Conservation (phyloP, 2,113 vertebrate species). For the Empidonax traillii region DNA sequence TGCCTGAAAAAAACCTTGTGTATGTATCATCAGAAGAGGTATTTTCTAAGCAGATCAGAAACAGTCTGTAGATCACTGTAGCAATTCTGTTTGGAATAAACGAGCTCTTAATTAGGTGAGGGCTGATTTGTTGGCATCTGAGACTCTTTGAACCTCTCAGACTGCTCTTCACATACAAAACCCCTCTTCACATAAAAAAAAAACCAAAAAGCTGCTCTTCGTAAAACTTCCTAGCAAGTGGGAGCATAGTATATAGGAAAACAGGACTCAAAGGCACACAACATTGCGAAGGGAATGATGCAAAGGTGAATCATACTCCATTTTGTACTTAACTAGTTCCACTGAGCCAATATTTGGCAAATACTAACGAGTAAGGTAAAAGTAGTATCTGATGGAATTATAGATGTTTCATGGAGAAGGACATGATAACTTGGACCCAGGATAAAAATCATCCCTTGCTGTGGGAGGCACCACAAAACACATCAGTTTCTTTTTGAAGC, state of each 20-base stretch:
- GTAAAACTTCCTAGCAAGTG: neutral
- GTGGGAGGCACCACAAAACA: neutral
- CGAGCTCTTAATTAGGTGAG: constrained; percentile 55
- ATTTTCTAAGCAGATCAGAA: constrained; percentile 53
- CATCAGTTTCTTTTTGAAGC: neutral
- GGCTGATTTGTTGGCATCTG: neutral
- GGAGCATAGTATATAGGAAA: neutral
- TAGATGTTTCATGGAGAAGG: neutral
- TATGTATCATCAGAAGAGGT: constrained; percentile 42
- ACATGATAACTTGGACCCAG: neutral
- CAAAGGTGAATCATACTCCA: neutral
- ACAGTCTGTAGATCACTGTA: constrained; percentile 24
- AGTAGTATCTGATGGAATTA: neutral
- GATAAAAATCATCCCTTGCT: neutral
- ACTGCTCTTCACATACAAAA: neutral
- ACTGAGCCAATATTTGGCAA: neutral
- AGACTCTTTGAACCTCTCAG: constrained; percentile 44
- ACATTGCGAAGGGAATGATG: neutral
- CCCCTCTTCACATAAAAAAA: neutral
- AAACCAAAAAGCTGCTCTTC: neutral
- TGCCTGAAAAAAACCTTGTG: constrained; percentile 1
- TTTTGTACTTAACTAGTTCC: neutral
- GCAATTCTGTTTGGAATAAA: constrained; percentile 43
- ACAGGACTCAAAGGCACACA: neutral
- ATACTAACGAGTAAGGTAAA: neutral